Percentiles rank a stretch among this genome's conserved stretches.
These are phyloP conservation scores for Anarrhichthys ocellatus DNA, from an alignment of 2,113 vertebrate species.

Conservation along the genomic window DNA sequence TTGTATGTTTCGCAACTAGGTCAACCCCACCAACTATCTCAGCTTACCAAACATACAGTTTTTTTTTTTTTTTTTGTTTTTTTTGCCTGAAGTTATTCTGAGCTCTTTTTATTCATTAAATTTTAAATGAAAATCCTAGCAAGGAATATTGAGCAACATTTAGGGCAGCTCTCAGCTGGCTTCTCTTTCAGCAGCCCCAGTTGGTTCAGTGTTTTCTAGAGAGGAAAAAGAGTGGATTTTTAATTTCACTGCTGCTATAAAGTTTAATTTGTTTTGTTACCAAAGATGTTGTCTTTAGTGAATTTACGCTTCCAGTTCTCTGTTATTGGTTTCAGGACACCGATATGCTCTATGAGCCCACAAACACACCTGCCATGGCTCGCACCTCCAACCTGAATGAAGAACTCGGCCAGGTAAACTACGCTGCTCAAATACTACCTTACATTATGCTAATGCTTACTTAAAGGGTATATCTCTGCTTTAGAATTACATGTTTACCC, in stretches of 20 bases:
- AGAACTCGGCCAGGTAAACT: slow-evolving; percentile 94
- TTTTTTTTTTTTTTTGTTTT: slow-evolving; percentile 21
- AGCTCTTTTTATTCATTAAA: slow-evolving; percentile 45
- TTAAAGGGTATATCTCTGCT: neutral
- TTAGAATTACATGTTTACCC: neutral
- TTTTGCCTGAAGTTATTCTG: slow-evolving; percentile 46
- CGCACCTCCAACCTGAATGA: slow-evolving; percentile 98
- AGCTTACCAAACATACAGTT: slow-evolving; percentile 20
- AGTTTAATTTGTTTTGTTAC: neutral
- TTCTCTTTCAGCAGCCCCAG: neutral
- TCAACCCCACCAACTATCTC: slow-evolving; percentile 28
- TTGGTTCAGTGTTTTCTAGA: slow-evolving; percentile 18
- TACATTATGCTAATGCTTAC: neutral
- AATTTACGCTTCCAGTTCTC: neutral
- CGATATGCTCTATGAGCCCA: slow-evolving; percentile 96
- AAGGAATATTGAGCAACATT: slow-evolving; percentile 33
- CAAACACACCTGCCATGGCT: slow-evolving; percentile 95
- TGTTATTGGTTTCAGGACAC: slow-evolving; percentile 85
- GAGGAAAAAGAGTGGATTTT: slow-evolving; percentile 1
- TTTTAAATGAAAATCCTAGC: slow-evolving; percentile 33
- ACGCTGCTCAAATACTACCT: neutral
- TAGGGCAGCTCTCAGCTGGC: slow-evolving; percentile 27
- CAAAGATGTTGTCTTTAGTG: neutral
- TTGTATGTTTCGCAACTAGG: slow-evolving; percentile 47
- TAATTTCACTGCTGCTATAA: neutral